phyloP scores from a whole-genome alignment of 2,888 invertebrate genomes.

The Biston betularia region DNA sequence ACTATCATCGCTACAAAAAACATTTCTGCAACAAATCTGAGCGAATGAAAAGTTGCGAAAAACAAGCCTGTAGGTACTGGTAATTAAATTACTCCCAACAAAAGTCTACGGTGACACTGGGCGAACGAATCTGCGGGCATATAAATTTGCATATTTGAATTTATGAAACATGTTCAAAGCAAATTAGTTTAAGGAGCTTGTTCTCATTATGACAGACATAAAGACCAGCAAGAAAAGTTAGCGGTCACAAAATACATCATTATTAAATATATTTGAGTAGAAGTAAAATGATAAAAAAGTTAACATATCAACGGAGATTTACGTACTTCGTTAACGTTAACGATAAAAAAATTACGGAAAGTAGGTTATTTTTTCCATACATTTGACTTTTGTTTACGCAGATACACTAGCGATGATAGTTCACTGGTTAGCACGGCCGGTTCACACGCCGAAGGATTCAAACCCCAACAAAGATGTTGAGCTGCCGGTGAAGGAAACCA shows the following conservation, averaged over 20 bases:
- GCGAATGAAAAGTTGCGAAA: conserved; percentile 18
- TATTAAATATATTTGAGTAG: neutral
- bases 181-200: conserved; percentile 6
- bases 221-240: neutral
- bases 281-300: too few relatives aligned
- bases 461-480: too few relatives aligned
- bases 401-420: too few relatives aligned
- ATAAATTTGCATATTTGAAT: conserved; percentile 29
- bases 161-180: conserved; percentile 22
- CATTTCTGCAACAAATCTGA: conserved; percentile 17
- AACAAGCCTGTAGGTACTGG: conserved; percentile 9
- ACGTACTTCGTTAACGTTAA: too few relatives aligned
- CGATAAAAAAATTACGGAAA: too few relatives aligned
- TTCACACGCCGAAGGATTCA: too few relatives aligned
- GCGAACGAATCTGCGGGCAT: conserved; percentile 19
- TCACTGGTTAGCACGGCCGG: too few relatives aligned
- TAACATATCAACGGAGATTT: too few relatives aligned
- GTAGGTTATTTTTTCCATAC: too few relatives aligned
- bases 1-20: too few relatives aligned
- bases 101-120: conserved; percentile 25
- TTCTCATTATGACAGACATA: neutral
- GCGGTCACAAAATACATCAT: neutral
- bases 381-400: too few relatives aligned
- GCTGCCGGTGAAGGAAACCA: too few relatives aligned
- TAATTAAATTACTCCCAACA: conserved; percentile 25